Evolutionary conservation across 1,140 invertebrate species (phyloP).

Genomic region (Eubasilissa regina): DNA sequence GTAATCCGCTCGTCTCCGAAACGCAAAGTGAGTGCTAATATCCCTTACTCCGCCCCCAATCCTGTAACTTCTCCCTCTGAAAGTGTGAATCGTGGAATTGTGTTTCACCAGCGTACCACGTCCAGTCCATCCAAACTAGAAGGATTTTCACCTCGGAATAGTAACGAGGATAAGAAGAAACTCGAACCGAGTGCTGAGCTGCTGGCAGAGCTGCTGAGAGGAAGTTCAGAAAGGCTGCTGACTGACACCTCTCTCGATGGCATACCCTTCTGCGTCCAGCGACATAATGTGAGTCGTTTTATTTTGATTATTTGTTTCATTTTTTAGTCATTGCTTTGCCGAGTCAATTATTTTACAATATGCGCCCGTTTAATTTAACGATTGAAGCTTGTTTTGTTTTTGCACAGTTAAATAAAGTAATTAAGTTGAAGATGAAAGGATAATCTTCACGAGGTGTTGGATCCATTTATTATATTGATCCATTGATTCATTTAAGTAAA

Average conservation of each 20-base stretch:
- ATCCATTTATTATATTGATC: too few species aligned
- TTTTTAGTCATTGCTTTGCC: background rate
- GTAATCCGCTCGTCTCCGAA: slow-evolving; percentile 64
- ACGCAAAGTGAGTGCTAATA: slow-evolving; percentile 73
- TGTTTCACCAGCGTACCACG: slow-evolving; percentile 80
- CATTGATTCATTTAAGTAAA: too few species aligned
- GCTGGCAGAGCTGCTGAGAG: slow-evolving; percentile 81
- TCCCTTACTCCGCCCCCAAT: slow-evolving; percentile 63
- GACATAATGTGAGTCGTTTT: slow-evolving; percentile 71
- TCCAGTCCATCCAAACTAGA: slow-evolving; percentile 86
- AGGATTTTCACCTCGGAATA: slow-evolving; percentile 62
- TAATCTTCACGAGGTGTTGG: background rate
- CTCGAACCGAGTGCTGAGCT: slow-evolving; percentile 79
- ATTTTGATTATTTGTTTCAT: slow-evolving; percentile 15
- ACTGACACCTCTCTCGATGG: slow-evolving; percentile 71
- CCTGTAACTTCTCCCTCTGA: slow-evolving; percentile 59
- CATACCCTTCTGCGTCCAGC: slow-evolving; percentile 69
- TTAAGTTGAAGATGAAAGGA: slow-evolving; percentile 22
- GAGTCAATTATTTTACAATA: slow-evolving; percentile 11
- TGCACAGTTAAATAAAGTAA: background rate
- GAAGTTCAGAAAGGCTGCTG: slow-evolving; percentile 82
- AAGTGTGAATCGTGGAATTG: slow-evolving; percentile 51
- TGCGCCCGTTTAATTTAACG: slow-evolving; percentile 17
- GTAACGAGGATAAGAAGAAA: slow-evolving; percentile 56
- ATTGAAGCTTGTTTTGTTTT: slow-evolving; percentile 41